Evolutionary conservation across 2,113 vertebrate genomes (phyloP), one percentile per base, ranked within the genome.

Genomic region (Sciurus niger): DNA sequence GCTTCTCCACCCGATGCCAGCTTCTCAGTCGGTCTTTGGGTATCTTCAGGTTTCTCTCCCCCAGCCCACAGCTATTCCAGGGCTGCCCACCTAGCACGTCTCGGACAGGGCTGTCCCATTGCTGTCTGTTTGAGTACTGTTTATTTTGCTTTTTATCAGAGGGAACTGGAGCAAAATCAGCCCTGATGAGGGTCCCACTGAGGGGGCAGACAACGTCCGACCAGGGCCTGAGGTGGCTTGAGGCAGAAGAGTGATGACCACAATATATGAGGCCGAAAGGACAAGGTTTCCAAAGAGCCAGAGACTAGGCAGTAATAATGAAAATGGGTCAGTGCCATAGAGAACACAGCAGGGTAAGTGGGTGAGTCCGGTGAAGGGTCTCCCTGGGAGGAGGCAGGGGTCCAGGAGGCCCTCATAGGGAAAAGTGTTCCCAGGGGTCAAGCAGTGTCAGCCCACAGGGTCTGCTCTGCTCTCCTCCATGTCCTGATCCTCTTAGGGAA

Each of bases 391-490:
- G 6, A 63, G 4, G 30, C 43, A 77, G 6, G 34, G 76, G 6
- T 37, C 22, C 12, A 60, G 37, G 8, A 60, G 1, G 34, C 30
- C 14, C 72, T 60, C 32, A 63, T 40, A 53, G 40, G 24, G 24
- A 30, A 51, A 28, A 73, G 4, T 51, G 82, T 68, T 0, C 65
- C 28, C 16, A 32, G 4, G 40, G 14, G 17, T 82, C 8, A 37
- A 18, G 6, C 24, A 68, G 8, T 3, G 18, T 70, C 32, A 80
- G 34, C 24, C 73, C 48, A 32, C 40, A 51, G 12, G 13, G 20
- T 13, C 11, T 0, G 40, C 30, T 79, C 46, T 67, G 17, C 2
- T 8, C 9, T 70, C 2, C 0, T 63, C 53, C 60, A 6, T 4
- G 2, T 25, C 17, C 46, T 30, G 37, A 16, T 18, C 16, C 3